Evolutionary conservation across 2,888 invertebrate species (phyloP).

Genomic region (Chalcis sispes): DNA sequence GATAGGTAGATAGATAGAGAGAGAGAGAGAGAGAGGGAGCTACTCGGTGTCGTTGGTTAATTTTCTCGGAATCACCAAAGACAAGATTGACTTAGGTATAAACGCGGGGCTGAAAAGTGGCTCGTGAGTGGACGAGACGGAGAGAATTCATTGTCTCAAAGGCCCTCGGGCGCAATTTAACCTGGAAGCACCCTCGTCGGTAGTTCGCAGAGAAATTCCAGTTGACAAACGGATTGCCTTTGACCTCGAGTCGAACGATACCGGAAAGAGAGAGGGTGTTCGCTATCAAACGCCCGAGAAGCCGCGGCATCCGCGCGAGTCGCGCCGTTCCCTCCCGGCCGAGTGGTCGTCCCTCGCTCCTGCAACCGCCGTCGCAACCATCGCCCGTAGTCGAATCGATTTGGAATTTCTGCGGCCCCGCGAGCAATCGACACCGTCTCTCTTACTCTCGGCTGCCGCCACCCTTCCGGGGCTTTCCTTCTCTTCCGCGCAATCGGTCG

Average conservation of each 20-base stretch:
- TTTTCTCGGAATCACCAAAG: constrained; percentile 43
- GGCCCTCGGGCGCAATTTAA: constrained; percentile 63
- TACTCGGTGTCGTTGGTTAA: constrained; percentile 6
- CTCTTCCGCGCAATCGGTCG: too few relatives aligned
- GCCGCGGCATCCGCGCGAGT: constrained; percentile 69
- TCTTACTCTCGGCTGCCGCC: constrained; percentile 23
- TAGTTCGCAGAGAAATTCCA: constrained; percentile 64
- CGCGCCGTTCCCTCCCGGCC: constrained; percentile 60
- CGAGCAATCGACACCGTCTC: constrained; percentile 59
- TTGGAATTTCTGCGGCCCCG: constrained; percentile 69
- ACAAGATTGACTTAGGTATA: constrained; percentile 55
- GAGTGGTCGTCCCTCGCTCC: constrained; percentile 37
- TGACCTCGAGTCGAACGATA: constrained; percentile 62
- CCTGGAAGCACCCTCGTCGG: constrained; percentile 57
- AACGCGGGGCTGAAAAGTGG: constrained; percentile 46
- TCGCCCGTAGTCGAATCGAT: constrained; percentile 70
- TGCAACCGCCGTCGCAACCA: constrained; percentile 44
- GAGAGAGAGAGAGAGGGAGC: too few relatives aligned
- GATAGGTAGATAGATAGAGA: too few relatives aligned
- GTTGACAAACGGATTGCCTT: constrained; percentile 66
- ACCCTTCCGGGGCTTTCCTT: constrained; percentile 49
- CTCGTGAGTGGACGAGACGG: constrained; percentile 20
- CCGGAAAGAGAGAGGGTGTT: constrained; percentile 68
- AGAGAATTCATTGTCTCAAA: constrained; percentile 57
- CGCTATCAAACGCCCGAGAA: constrained; percentile 70